Base-by-base conservation (phyloP, 2,113 vertebrate genomes). In the Progne subis region DNA sequence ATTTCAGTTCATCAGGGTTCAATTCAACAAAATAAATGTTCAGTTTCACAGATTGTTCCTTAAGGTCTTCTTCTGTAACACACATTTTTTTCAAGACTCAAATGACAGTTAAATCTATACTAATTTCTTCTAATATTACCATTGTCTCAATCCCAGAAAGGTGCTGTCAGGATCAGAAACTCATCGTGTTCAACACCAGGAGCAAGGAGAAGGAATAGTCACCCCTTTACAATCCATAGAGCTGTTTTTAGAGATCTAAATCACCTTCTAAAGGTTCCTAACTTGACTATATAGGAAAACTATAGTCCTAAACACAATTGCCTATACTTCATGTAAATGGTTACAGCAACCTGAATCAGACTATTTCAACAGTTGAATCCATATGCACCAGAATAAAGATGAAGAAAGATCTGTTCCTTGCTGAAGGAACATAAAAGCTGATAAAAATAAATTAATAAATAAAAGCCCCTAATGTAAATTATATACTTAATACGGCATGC, bases 1-100 rank as follows among this genome's bases (percentile, higher is more conserved):
- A 97, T 95, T 96, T 96, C 85, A 77, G 86, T 95, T 97, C 94
- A 97, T 94, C 82, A 94, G 79, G 63, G 95, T 90, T 95, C 88
- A 91, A 86, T 95, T 96, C 84, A 69, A 86, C 84, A 96, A 95
- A 96, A 97, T 90, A 97, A 95, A 97, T 91, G 94, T 94, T 95
- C 88, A 12, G 52, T 95, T 97, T 97, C 69, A 92, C 63, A 65
- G 63, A 95, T 90, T 78, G 63, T 92, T 97, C 95, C 93, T 81
- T 94, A 94, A 85, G 71, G 79, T 91, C 79, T 94, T 94, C 72
- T 95, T 89, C 93, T 92, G 74, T 91, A 92, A 81, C 74, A 77
- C 43, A 64, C 24, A 68, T 77, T 78, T 80, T 80, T 88, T 86
- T 90, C 82, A 87, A 84, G 34, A 84, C 44, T 82, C 49, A 88